A percentile compares a stretch with the other conserved stretches of the same genome.
These are phyloP conservation scores for Lasaia peninsularis DNA, from an alignment of 1,140 invertebrate genomes.

Conservation along the genomic window DNA sequence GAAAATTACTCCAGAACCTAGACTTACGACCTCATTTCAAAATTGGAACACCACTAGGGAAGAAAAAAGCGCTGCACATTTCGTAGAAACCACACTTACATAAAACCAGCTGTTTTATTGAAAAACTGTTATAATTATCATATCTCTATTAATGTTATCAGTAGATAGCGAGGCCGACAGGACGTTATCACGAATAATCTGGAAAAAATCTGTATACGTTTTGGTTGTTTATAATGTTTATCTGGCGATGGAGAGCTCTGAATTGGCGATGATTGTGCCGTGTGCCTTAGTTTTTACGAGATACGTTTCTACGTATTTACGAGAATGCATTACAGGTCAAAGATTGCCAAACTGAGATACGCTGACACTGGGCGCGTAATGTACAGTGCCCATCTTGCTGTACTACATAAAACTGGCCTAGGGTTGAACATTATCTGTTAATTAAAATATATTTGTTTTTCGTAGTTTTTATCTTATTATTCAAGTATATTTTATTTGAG, in stretches of 20 bases:
- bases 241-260: neutral
- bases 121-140: conserved; percentile 1
- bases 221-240: neutral
- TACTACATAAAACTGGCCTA: conserved; percentile 11
- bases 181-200: conserved; percentile 10
- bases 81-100: neutral
- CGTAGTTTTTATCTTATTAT: too few species aligned
- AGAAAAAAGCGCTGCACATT: neutral
- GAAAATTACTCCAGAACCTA: neutral
- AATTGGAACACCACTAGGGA: neutral
- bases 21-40: neutral
- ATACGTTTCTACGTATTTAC: conserved; percentile 1
- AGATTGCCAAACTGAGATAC: conserved; percentile 16
- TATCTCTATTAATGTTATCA: conserved; percentile 4
- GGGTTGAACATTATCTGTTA: neutral
- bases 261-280: neutral
- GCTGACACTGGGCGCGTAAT: conserved; percentile 10
- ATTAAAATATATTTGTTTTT: too few species aligned
- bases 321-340: conserved; percentile 12
- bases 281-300: neutral
- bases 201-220: conserved; percentile 5
- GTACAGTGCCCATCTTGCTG: conserved; percentile 17
- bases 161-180: conserved; percentile 3
- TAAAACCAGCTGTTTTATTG: neutral
- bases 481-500: neutral